These are phyloP conservation scores for Tragelaphus imberbis DNA, from an alignment of 2,113 vertebrate genomes.

Conservation along the genomic window DNA sequence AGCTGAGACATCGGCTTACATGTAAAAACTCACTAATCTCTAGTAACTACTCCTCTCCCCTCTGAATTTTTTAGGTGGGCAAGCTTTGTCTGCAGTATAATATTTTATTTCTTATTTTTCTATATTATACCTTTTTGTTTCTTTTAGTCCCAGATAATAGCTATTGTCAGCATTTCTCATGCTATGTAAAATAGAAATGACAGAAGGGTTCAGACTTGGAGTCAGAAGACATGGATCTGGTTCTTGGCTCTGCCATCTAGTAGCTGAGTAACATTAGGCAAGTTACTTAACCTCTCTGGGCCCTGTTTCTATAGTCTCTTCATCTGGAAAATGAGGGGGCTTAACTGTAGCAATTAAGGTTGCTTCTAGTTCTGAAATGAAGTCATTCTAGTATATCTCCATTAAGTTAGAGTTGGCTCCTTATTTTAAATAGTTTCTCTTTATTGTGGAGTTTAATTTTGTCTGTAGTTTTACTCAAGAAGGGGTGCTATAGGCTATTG, in stretches of 20 bases:
- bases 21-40: not conserved
- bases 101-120: not conserved
- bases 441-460: not conserved
- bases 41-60: not conserved
- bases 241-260: not conserved
- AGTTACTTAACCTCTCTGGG: not conserved
- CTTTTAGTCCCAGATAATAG: not conserved
- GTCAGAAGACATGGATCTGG: not conserved
- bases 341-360: not conserved
- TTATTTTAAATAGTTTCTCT: not conserved
- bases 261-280: not conserved
- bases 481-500: not conserved
- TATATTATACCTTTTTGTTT: not conserved
- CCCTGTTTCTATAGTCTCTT: not conserved
- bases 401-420: not conserved
- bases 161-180: not conserved
- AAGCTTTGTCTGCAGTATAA: not conserved
- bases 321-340: not conserved
- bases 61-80: not conserved
- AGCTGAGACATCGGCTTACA: not conserved
- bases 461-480: constrained; percentile 15
- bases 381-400: not conserved
- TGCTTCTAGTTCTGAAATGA: constrained; percentile 18
- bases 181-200: not conserved
- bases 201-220: not conserved